Base-by-base conservation (phyloP, 2,113 vertebrate genomes). In the Typhlomys cinereus region DNA sequence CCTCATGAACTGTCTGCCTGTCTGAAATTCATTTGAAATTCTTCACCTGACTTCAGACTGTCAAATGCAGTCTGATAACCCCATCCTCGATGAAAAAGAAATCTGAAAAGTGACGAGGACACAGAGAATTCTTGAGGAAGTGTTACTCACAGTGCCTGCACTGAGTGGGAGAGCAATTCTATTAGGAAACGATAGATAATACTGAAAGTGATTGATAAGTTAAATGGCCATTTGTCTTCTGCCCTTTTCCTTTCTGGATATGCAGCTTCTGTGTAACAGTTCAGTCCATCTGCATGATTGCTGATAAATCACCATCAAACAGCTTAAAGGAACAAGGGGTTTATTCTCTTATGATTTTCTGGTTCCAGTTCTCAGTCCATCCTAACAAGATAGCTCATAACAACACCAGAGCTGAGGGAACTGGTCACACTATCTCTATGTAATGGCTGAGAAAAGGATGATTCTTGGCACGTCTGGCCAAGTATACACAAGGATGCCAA, bases 11-110 rank as follows among this genome's bases (percentile, higher is more conserved):
- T 95, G 88, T 96, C 85, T 90, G 95, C 93, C 88, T 96, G 59
- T 90, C 94, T 96, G 85, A 76, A 90, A 93, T 88, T 87, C 31
- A 52, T 92, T 93, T 93, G 79, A 97, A 94, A 36, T 83, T 95
- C 96, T 93, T 97, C 95, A 81, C 70, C 89, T 34, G 95, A 93
- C 71, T 95, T 41, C 15, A 86, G 54, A 50, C 57, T 96, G 91
- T 96, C 88, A 96, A 78, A 93, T 62, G 0, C 18, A 96, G 79
- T 71, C 67, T 87, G 61, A 29, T 94, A 27, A 86, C 44, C 44
- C 52, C 81, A 57, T 36, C 66, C 25, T 85, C 67, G 54, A 80
- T 48, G n/a, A 88, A 27, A 69, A 83, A 61, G 50, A 73, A 83
- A 83, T 67, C 54, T 48, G 52, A 87, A 71, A 70, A 95, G 88